Evolutionary conservation across 2,797 vertebrate genomes (phyloP).

Genomic region (Arctocebus calabarensis): DNA sequence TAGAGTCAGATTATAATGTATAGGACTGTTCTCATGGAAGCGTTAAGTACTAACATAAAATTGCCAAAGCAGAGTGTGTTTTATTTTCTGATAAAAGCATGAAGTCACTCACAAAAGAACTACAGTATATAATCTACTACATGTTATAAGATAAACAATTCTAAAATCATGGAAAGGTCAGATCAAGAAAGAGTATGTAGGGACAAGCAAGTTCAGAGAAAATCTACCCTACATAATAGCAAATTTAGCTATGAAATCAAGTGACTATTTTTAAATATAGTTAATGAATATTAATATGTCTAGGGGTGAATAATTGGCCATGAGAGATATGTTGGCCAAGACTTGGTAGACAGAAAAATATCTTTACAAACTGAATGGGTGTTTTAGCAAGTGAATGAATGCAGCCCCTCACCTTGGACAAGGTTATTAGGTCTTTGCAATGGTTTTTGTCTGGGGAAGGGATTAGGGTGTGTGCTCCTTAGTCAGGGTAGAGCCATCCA

Average conservation of each 20-base stretch:
- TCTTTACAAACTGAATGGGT: too few species aligned
- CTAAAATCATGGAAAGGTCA: neutral
- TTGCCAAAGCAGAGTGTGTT: neutral
- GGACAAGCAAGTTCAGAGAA: neutral
- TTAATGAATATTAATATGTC: neutral
- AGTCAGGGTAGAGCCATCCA: too few species aligned
- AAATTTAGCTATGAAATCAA: neutral
- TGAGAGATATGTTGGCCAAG: too few species aligned
- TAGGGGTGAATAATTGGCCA: too few species aligned
- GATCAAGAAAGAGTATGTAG: neutral
- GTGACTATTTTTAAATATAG: neutral
- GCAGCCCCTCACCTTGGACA: too few species aligned
- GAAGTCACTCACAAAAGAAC: neutral
- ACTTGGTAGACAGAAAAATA: too few species aligned
- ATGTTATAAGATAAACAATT: neutral
- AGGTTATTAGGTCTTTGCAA: too few species aligned
- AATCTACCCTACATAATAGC: neutral
- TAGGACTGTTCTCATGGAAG: neutral
- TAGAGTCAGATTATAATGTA: neutral
- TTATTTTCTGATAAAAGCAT: neutral
- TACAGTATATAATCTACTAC: neutral
- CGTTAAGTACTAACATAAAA: neutral
- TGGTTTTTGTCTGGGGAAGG: too few species aligned
- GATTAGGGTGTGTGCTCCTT: too few species aligned
- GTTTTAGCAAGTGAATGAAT: too few species aligned